phyloP scores from a whole-genome alignment of 2,888 invertebrate species.

The Monoplex corrugatus region DNA sequence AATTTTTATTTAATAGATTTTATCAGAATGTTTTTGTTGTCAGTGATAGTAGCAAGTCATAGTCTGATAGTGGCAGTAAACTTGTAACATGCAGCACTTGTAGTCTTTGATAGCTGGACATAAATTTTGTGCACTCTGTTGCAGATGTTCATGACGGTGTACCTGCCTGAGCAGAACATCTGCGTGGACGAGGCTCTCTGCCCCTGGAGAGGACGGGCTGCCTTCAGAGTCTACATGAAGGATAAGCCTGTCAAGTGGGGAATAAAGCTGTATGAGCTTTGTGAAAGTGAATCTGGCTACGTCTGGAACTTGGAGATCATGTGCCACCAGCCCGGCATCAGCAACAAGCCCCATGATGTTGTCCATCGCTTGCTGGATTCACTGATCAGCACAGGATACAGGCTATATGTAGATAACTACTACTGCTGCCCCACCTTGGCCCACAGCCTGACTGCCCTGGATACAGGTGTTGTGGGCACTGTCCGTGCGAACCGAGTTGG shows the following conservation, averaged over 20 bases:
- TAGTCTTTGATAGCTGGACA: no score
- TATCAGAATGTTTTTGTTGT: no score
- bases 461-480: conserved; percentile 45
- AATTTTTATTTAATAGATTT: no score
- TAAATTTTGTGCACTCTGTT: no score
- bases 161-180: not conserved
- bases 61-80: no score
- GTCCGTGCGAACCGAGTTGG: conserved; percentile 36
- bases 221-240: not conserved
- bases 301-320: not conserved
- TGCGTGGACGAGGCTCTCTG: conserved; percentile 36
- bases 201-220: conserved; percentile 4
- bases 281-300: not conserved
- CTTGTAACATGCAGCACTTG: no score
- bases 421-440: conserved; percentile 40
- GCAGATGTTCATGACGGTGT: not conserved
- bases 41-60: no score
- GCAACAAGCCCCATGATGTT: not conserved
- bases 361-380: not conserved
- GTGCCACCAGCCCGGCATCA: not conserved
- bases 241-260: conserved; percentile 39
- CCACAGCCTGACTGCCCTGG: not conserved
- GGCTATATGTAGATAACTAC: conserved; percentile 50
- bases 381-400: not conserved
- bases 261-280: not conserved